phyloP scores from a whole-genome alignment of 2,888 invertebrate species.

The Andricus curvator region DNA sequence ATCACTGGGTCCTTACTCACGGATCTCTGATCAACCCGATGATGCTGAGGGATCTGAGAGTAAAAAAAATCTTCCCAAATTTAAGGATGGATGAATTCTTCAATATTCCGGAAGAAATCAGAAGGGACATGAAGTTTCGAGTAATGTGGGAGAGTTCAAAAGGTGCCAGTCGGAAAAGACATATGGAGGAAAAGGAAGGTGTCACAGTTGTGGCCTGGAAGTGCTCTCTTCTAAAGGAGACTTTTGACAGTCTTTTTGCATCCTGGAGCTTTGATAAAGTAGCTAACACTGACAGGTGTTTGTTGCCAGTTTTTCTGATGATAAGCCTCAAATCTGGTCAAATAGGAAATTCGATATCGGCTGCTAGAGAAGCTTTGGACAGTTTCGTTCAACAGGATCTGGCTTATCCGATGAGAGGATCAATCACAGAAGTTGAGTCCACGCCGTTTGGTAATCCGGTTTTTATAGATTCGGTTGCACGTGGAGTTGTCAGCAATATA shows the following conservation, averaged over 20 bases:
- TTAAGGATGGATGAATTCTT: constrained; percentile 55
- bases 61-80: constrained; percentile 47
- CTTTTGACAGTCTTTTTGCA: constrained; percentile 79
- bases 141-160: constrained; percentile 49
- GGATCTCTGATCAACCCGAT: constrained; percentile 79
- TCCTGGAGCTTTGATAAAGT: constrained; percentile 80
- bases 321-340: constrained; percentile 68
- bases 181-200: constrained; percentile 78
- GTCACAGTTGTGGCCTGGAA: constrained; percentile 80
- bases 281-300: constrained; percentile 77
- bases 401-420: constrained; percentile 61
- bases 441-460: constrained; percentile 79
- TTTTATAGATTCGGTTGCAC: constrained; percentile 81
- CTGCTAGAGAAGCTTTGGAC: constrained; percentile 51
- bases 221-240: constrained; percentile 79
- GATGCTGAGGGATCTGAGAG: constrained; percentile 60
- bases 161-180: constrained; percentile 56
- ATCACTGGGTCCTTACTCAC: constrained; percentile 81
- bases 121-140: constrained; percentile 52
- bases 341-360: constrained; percentile 39
- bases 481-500: constrained; percentile 81
- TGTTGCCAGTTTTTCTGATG: constrained; percentile 80
- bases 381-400: constrained; percentile 54
- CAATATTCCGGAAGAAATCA: constrained; percentile 46
- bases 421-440: constrained; percentile 67